Percentiles rank a stretch among this genome's conserved stretches.
Evolutionary conservation across 2,113 vertebrate species (phyloP).

Genomic region (Corapipo altera): DNA sequence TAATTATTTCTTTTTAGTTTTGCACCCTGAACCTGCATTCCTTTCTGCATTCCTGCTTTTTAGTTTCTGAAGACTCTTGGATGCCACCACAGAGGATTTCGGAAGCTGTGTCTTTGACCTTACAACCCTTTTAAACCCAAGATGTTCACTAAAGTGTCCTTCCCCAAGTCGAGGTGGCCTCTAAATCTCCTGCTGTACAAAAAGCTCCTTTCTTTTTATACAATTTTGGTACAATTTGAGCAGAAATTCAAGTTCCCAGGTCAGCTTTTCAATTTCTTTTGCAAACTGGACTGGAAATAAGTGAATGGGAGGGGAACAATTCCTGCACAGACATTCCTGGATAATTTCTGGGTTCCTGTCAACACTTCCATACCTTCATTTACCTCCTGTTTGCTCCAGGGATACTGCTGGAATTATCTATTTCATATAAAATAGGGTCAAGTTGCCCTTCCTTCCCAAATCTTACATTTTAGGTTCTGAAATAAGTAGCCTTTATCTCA

Average conservation of each 20-base stretch:
- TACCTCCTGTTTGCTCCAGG: conserved; percentile 12
- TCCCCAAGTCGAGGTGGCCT: not conserved
- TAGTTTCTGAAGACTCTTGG: not conserved
- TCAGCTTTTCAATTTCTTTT: not conserved
- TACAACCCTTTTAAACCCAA: not conserved
- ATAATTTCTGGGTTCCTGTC: not conserved
- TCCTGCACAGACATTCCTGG: not conserved
- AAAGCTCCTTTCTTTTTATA: too few relatives aligned
- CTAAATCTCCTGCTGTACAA: not conserved
- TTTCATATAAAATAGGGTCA: not conserved
- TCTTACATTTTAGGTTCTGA: not conserved
- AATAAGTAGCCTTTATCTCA: not conserved
- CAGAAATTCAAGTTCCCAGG: not conserved
- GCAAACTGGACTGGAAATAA: not conserved
- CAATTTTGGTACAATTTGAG: not conserved
- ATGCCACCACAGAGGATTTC: not conserved
- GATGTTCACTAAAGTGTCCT: not conserved
- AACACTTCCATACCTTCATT: not conserved
- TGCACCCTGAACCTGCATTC: not conserved
- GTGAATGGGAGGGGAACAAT: not conserved
- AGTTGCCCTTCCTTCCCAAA: not conserved
- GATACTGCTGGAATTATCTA: not conserved
- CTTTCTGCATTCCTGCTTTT: not conserved
- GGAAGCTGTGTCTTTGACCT: not conserved
- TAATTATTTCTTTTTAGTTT: not conserved